Evolutionary conservation across 2,888 invertebrate species (phyloP), one percentile per base, ranked within the genome.

Genomic region (Papilio demoleus): DNA sequence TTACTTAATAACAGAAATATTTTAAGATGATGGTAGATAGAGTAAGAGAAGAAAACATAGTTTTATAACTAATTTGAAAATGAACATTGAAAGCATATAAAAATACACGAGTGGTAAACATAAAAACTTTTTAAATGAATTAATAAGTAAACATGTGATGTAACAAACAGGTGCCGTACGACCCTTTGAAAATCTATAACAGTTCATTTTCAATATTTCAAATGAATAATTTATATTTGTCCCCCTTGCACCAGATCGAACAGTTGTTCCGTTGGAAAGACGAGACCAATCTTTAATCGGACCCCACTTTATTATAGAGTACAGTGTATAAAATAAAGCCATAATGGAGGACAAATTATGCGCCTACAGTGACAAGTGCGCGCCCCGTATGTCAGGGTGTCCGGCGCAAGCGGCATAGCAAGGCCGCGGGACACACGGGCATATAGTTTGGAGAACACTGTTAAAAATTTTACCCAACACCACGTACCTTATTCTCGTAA

Each of bases 291-390:
- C 83, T 90, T 82, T 87, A 88, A 90, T 88, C 87, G 84, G 81
- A 84, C 88, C 87, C 88, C 82, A 84, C 84, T 88, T 85, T 88
- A 88, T 87, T 85, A 86, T 76, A 82, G 84, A 79, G 81, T 76
- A 79, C 77, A 79, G 74, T 76, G 82, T 81, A 80, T 82, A 81
- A 82, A 83, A 86, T 85, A 81, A 80, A 82, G 79, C 80, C 79
- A 83, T 92, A 91, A 92, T 92, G 86, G 91, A 85, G 87, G 79
- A 89, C 90, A 90, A 92, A 92, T 92, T 91, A 92, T 88, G 86
- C 86, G 82, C 76, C 75, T 76, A 78, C 76, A 77, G 81, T 83
- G 88, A 89, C 92, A 92, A 91, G 91, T 92, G 91, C 88, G 79
- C 79, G 69, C 79, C 87, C 78, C 92, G 91, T 92, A 91, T 91